A percentile compares a stretch with the other conserved stretches of the same genome.
Evolutionary conservation across 2,797 vertebrate genomes (phyloP).

Genomic region (Platyrinchus mystaceus): DNA sequence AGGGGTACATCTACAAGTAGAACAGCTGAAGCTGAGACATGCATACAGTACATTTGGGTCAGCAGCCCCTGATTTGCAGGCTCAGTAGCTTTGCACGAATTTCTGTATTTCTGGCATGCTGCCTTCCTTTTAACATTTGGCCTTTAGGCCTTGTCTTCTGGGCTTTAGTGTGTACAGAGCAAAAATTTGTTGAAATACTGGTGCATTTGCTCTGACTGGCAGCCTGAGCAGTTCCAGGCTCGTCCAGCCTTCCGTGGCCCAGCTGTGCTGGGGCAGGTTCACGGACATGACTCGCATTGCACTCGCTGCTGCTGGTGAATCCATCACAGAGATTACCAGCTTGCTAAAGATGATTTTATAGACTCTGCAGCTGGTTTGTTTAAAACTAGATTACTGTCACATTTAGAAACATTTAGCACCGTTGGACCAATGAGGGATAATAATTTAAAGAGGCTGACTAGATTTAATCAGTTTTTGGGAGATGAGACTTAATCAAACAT

Average conservation of each 20-base stretch:
- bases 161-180: neutral
- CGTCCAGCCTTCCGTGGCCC: neutral
- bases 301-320: neutral
- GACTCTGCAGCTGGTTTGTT: conserved; percentile 54
- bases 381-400: conserved; percentile 60
- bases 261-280: neutral
- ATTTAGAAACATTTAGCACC: conserved; percentile 36
- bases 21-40: neutral
- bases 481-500: conserved; percentile 45
- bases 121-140: neutral
- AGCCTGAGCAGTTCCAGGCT: neutral
- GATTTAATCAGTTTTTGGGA: conserved; percentile 46
- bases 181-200: neutral
- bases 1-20: neutral
- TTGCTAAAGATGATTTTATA: conserved; percentile 38
- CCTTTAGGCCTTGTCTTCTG: neutral
- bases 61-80: neutral
- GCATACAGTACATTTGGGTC: accelerated
- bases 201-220: neutral
- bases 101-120: neutral
- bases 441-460: conserved; percentile 5
- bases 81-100: accelerated
- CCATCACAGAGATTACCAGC: neutral
- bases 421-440: conserved; percentile 33
- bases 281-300: neutral